Conservation (phyloP, 2,113 vertebrate genomes). For the Zosterops pallidus region DNA sequence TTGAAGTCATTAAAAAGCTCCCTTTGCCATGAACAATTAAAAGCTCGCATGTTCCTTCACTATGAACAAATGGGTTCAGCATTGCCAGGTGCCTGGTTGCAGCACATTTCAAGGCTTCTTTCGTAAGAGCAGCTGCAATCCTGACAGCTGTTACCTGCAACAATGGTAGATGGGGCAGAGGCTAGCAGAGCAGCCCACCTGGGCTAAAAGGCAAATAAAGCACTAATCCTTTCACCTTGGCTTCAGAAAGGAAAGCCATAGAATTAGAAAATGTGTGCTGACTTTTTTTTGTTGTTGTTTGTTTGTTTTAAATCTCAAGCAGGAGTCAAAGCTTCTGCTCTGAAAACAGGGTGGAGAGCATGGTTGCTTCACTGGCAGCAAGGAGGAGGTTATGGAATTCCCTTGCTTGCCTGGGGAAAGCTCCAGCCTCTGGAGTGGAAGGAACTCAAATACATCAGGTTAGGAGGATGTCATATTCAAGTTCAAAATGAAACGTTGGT, state of each 20-base stretch:
- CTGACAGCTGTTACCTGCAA: background rate
- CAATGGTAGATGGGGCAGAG: background rate
- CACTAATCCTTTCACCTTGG: background rate
- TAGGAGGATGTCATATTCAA: background rate
- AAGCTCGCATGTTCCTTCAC: constrained; percentile 60
- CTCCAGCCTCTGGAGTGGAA: background rate
- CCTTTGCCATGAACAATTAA: constrained; percentile 66
- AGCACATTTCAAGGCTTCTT: background rate
- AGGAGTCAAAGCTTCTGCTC: background rate
- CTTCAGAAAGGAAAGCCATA: background rate
- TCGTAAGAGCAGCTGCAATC: background rate
- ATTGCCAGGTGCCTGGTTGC: background rate
- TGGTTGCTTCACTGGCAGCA: background rate
- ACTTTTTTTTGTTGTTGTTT: background rate
- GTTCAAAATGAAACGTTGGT: background rate
- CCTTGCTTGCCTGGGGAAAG: background rate
- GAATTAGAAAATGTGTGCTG: background rate
- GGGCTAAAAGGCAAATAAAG: background rate
- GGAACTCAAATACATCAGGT: background rate
- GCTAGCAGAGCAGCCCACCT: background rate
- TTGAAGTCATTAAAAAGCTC: constrained; percentile 73
- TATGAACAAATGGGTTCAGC: constrained; percentile 7
- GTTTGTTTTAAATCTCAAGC: background rate
- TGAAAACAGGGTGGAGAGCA: background rate
- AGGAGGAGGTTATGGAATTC: background rate